Base-by-base conservation (phyloP, 2,797 vertebrate species). In the Cyclura pinguis region DNA sequence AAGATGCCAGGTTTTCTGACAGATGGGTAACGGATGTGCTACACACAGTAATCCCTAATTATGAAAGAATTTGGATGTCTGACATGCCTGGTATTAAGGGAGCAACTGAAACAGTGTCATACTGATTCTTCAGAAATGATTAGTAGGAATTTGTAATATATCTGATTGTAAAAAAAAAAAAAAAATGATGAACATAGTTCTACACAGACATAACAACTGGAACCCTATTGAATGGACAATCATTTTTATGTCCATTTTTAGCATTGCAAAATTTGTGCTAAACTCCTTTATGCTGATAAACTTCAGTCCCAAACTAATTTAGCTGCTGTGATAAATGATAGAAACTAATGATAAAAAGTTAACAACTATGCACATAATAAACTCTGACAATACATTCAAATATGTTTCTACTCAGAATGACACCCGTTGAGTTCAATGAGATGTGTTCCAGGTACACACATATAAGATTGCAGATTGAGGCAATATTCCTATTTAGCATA, bases 111-210 rank as follows among this genome's bases (percentile, higher is more conserved):
- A 93, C 89, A 90, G 88, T 42, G 72, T 78, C 92, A 93, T 73
- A 91, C 35, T 89, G 89, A 93, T 73, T 91, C 92, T 52, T 90
- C 77, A 86, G 96, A 96, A 95, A 87, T 86, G 94, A 95, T 94
- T 95, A 95, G n/a, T 88, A 47, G 88, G 90, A 62, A 87, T 92
- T 80, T 92, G 89, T 86, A 94, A 87, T 0, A 2, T 91, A 90
- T 93, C 92, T 90, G 5, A 32, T 93, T 94, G 81, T 88, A 92
- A 93, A 96, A 90, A 92, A 57, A 91, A 64, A 67, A 9, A 8
- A 57, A 20, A 59, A 59, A 84, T 94, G 78, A 80, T 91, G 94
- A 95, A 95, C 94, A 89, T 77, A 73, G 90, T 83, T 94, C 95
- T 93, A 93, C 92, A 95, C 88, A 92, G 93, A 87, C 72, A 89